A percentile compares a stretch with the other conserved stretches of the same genome.
Evolutionary conservation across 2,797 vertebrate genomes (phyloP).

Genomic region (Meriones psammophilus): DNA sequence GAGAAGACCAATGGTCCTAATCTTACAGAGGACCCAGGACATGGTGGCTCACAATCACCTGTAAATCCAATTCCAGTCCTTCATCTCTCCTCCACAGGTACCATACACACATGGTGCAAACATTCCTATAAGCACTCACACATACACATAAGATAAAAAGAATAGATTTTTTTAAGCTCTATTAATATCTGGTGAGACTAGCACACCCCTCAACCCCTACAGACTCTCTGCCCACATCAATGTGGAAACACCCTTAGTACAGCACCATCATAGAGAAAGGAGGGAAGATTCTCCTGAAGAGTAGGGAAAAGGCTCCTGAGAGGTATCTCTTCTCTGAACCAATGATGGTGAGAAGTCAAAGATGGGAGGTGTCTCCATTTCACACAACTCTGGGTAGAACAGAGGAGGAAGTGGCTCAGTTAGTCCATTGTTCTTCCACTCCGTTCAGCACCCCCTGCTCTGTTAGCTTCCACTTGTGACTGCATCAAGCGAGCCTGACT

Average conservation of each 20-base stretch:
- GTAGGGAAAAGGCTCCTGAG: not conserved
- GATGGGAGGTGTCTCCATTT: not conserved
- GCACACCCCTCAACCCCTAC: not conserved
- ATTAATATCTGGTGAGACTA: not conserved
- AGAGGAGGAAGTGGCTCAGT: not conserved
- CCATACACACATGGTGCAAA: not conserved
- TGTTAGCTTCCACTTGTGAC: not conserved
- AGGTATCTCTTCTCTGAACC: conserved; percentile 12
- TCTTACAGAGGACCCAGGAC: not conserved
- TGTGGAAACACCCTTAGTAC: too few species aligned
- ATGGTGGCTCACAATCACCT: not conserved
- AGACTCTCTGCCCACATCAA: not conserved
- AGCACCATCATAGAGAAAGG: not conserved
- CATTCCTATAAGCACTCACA: not conserved
- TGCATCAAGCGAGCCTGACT: not conserved
- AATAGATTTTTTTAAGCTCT: not conserved
- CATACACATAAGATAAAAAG: not conserved
- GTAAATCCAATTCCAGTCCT: not conserved
- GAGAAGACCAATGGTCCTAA: not conserved
- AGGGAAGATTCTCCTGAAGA: not conserved
- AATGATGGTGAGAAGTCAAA: not conserved
- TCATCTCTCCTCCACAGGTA: too few species aligned
- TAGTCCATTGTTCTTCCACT: not conserved
- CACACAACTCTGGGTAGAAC: not conserved
- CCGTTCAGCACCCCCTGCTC: not conserved